These are phyloP conservation scores for Mastigias papua DNA, from an alignment of 30 jellyfish, hydroid and myxozoan genomes.

Conservation along the genomic window DNA sequence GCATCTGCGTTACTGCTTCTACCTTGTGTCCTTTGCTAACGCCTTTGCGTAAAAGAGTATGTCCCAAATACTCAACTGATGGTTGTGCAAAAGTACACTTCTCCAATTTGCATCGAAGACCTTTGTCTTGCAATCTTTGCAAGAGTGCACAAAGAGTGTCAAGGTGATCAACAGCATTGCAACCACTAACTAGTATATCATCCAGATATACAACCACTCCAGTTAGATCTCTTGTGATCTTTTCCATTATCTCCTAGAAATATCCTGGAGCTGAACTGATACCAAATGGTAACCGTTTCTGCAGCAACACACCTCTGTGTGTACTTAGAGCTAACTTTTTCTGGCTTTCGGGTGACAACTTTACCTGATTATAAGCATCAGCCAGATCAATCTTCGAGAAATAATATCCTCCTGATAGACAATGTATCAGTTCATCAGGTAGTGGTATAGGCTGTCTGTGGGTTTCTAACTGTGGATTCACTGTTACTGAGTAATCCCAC, in stretches of 20 bases:
- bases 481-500: background rate
- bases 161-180: background rate
- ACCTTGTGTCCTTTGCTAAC: background rate
- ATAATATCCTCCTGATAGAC: background rate
- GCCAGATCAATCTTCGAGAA: background rate
- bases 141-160: background rate
- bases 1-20: background rate
- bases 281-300: background rate
- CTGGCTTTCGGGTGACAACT: background rate
- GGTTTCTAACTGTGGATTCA: background rate
- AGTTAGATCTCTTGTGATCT: background rate
- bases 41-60: background rate
- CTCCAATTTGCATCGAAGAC: background rate
- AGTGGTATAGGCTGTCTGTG: background rate
- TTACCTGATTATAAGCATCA: background rate
- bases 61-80: background rate
- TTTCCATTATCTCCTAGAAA: background rate
- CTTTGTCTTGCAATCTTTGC: background rate
- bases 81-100: background rate
- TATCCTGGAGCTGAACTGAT: background rate
- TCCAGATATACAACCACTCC: background rate
- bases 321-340: background rate
- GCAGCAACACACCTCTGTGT: background rate
- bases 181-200: background rate
- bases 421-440: background rate